Evolutionary conservation across 2,113 vertebrate genomes (phyloP).

Genomic region (Caretta caretta): DNA sequence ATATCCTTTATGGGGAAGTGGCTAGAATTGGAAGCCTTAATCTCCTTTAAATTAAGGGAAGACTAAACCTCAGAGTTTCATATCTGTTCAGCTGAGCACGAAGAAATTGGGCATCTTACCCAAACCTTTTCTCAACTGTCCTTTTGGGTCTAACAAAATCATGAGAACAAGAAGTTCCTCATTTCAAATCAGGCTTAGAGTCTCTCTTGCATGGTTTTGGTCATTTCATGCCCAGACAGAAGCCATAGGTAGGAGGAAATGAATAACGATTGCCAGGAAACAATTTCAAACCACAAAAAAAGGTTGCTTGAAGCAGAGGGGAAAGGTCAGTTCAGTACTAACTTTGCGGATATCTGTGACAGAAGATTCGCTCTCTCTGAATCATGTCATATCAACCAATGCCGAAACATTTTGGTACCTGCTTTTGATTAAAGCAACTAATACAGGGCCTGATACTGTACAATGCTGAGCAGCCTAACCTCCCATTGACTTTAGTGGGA

Average conservation of each 20-base stretch:
- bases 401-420: fast-evolving
- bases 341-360: background rate
- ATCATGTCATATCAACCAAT: background rate
- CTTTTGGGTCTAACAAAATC: background rate
- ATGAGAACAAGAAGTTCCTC: background rate
- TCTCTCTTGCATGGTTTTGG: background rate
- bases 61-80: fast-evolving
- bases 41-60: background rate
- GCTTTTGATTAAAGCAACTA: background rate
- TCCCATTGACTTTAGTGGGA: fast-evolving
- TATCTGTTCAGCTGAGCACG: background rate
- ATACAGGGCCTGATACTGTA: background rate
- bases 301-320: fast-evolving
- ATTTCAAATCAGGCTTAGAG: background rate
- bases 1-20: background rate
- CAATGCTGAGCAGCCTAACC: fast-evolving
- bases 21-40: background rate
- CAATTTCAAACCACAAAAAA: background rate
- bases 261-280: background rate
- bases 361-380: fast-evolving
- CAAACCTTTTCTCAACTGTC: background rate
- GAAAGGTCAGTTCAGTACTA: background rate
- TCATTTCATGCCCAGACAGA: background rate
- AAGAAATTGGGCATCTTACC: background rate
- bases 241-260: background rate